Evolutionary conservation across 1,140 invertebrate species (phyloP).

Genomic region (Nasonia longicornis): DNA sequence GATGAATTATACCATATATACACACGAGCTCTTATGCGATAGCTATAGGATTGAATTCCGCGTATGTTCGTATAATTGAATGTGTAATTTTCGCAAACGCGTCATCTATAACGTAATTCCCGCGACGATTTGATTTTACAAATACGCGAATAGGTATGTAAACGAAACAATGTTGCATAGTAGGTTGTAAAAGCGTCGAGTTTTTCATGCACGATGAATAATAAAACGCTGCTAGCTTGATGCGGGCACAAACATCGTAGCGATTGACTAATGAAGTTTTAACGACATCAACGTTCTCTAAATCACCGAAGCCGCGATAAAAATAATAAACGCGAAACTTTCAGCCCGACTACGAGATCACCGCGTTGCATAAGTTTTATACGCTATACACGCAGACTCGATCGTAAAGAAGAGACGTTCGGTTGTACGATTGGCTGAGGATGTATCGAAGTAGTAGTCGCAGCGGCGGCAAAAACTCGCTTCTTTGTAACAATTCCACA

Average conservation of each 20-base stretch:
- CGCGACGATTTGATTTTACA: background rate
- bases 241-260: background rate
- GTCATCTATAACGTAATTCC: background rate
- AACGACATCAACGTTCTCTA: slow-evolving; percentile 15
- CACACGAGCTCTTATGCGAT: no score
- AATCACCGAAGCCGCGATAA: background rate
- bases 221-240: no score
- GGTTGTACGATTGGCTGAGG: background rate
- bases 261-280: slow-evolving; percentile 27
- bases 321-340: slow-evolving; percentile 17
- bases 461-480: background rate
- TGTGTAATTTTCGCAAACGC: slow-evolving; percentile 28
- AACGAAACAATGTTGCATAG: no score
- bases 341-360: background rate
- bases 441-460: background rate
- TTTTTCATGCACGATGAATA: no score
- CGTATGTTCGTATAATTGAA: slow-evolving; percentile 15
- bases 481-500: background rate
- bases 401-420: background rate
- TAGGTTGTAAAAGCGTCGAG: no score
- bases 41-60: background rate
- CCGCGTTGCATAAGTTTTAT: background rate
- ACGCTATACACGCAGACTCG: background rate
- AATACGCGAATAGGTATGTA: background rate
- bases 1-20: slow-evolving; percentile 13